Evolutionary conservation across 2,888 invertebrate species (phyloP), one percentile per base, ranked within the genome.

Genomic region (Cheilosia vernalis): DNA sequence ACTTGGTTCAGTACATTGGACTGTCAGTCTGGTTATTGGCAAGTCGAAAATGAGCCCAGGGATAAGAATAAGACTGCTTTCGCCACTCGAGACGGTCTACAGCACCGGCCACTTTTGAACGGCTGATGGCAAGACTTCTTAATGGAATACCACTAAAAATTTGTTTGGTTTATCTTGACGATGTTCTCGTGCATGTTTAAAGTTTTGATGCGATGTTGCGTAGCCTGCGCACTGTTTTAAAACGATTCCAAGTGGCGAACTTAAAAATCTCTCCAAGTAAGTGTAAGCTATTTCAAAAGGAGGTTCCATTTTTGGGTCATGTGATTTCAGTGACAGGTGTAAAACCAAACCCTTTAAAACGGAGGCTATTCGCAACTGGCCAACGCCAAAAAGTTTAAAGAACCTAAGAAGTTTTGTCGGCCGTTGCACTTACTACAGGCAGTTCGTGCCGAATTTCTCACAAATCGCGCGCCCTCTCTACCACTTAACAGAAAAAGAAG

Each of bases 1-100:
- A 79, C 66, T 47, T 84, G 79, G 74, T 88, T 88, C 67, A 87
- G 87, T 4, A 87, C 86, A 7, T 55, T 88, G 9, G 87, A 87
- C 19, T 64, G 84, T 21, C 81, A 87, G 40, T 81, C 85, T 42
- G 88, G 87, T 7, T 87, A 86, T 40, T 80, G 80, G 69, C 80
- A 87, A 47, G 70, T 86, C 2, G 72, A 80, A 30, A 56, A 83
- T 5, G 73, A 60, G 2, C 42, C 63, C 3, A 61, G 63, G 1
- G 88, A 88, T 47, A 74, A 78, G 66, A 80, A 88, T 61, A 88
- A 88, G 87, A 44, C 58, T 13, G 60, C 58, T 0, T 61, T 60
- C 37, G 49, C 27, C 9, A 72, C 51, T n/a, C 21, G 58, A 4
- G 49, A 47, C 13, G 58, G 49, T 7, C 21, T 60, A 9, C 53